These are phyloP conservation scores for Lipotes vexillifer DNA, from an alignment of 2,113 vertebrate species.

Conservation along the genomic window DNA sequence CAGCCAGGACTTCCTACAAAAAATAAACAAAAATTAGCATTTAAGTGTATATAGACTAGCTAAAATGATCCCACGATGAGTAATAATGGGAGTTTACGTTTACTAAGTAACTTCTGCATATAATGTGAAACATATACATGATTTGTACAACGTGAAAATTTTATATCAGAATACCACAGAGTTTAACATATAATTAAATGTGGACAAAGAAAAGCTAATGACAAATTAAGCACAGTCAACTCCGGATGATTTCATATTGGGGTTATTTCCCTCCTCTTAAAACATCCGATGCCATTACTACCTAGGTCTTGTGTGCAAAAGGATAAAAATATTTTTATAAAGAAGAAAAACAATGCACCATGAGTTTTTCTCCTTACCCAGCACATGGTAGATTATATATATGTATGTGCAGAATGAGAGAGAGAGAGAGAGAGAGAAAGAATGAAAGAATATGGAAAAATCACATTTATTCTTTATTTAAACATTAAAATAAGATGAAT, in stretches of 20 bases:
- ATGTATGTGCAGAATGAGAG: background rate
- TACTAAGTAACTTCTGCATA: background rate
- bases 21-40: conserved; percentile 49
- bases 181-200: conserved; percentile 24
- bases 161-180: background rate
- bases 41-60: background rate
- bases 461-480: background rate
- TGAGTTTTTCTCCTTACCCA: conserved; percentile 1
- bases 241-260: background rate
- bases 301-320: conserved; percentile 6
- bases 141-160: background rate
- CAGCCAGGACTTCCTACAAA: conserved; percentile 90
- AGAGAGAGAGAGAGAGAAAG: background rate
- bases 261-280: background rate
- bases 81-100: background rate
- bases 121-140: background rate
- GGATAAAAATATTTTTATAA: conserved; percentile 6
- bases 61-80: background rate
- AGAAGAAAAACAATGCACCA: conserved; percentile 7
- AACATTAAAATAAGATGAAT: conserved; percentile 9
- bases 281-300: background rate
- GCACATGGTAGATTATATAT: background rate
- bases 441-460: background rate
- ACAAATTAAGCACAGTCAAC: background rate
- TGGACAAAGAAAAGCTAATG: conserved; percentile 16